phyloP scores from a whole-genome alignment of 2,888 invertebrate species.

The Mimachlamys varia region DNA sequence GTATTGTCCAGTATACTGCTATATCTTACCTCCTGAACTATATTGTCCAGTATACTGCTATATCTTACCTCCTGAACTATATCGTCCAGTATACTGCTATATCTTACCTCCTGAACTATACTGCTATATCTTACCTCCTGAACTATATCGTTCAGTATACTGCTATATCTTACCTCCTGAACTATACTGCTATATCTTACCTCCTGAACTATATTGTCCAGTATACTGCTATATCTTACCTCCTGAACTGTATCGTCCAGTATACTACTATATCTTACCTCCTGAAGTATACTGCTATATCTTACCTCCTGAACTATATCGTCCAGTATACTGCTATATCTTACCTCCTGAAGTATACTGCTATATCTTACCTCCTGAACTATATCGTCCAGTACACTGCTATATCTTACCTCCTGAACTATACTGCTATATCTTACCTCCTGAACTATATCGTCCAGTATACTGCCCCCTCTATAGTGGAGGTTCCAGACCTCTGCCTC shows the following conservation, averaged over 20 bases:
- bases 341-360: too few species aligned
- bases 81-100: conserved; percentile 69
- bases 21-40: conserved; percentile 66
- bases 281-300: too few species aligned
- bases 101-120: too few species aligned
- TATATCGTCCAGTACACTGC: conserved; percentile 68
- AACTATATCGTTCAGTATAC: conserved; percentile 69
- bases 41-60: conserved; percentile 69
- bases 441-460: conserved; percentile 66
- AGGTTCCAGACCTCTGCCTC: conserved; percentile 79
- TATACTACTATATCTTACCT: too few species aligned
- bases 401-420: conserved; percentile 66
- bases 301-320: conserved; percentile 67
- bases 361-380: conserved; percentile 67
- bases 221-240: conserved; percentile 67
- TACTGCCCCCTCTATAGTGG: conserved; percentile 71
- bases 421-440: conserved; percentile 68
- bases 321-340: conserved; percentile 71
- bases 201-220: conserved; percentile 68
- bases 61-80: conserved; percentile 67
- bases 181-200: too few species aligned
- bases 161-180: too few species aligned
- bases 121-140: conserved; percentile 66
- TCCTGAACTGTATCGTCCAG: conserved; percentile 69
- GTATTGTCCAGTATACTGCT: conserved; percentile 69